Conservation (phyloP, 1,140 invertebrate species). For the Asbolus verrucosus region DNA sequence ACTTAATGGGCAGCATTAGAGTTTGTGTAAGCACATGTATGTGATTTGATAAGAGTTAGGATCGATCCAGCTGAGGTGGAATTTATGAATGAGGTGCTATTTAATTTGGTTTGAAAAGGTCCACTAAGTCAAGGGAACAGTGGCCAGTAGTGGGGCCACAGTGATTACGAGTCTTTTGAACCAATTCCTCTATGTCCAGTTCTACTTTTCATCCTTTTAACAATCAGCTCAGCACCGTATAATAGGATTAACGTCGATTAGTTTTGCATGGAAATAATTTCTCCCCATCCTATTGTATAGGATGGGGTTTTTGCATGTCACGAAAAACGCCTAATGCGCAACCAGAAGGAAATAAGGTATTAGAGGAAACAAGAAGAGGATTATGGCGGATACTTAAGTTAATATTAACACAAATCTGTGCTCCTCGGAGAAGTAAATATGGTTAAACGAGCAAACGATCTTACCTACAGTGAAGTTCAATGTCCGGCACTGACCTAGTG, state of each 20-base stretch:
- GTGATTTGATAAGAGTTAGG: neutral
- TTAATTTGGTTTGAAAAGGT: constrained; percentile 5
- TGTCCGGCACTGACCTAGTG: constrained; percentile 88
- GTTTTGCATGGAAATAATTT: constrained; percentile 27
- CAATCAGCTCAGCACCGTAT: neutral
- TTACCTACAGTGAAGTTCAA: constrained; percentile 83
- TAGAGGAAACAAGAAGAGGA: constrained; percentile 5
- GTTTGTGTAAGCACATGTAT: too few relatives aligned
- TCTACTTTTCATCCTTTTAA: constrained; percentile 28
- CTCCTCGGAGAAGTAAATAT: too few relatives aligned
- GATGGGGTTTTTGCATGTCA: constrained; percentile 7
- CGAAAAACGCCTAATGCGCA: neutral
- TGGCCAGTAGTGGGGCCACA: constrained; percentile 5
- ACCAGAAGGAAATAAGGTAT: constrained; percentile 20
- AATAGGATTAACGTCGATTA: constrained; percentile 34
- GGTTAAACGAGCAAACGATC: constrained; percentile 11
- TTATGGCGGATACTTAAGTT: neutral
- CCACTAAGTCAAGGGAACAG: constrained; percentile 15
- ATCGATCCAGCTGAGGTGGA: neutral
- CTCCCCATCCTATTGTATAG: constrained; percentile 1
- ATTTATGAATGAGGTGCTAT: constrained; percentile 24
- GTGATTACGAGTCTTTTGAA: constrained; percentile 23
- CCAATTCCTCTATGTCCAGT: constrained; percentile 23
- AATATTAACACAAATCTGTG: neutral
- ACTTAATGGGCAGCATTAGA: too few relatives aligned